Conservation (phyloP, 2,113 vertebrate genomes). For the Xenopus laevis region DNA sequence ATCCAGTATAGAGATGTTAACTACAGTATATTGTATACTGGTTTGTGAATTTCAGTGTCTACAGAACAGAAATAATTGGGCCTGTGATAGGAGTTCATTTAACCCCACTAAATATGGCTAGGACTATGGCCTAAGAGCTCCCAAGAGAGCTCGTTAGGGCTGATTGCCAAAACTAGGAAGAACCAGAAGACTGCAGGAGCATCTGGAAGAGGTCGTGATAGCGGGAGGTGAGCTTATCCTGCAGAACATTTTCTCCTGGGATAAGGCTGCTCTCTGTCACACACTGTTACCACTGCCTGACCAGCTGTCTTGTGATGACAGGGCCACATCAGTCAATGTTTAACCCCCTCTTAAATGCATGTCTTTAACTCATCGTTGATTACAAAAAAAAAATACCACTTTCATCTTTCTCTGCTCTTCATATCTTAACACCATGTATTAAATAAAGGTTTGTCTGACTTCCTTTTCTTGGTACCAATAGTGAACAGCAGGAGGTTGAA, state of each 20-base stretch:
- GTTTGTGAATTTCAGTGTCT: conserved; percentile 15
- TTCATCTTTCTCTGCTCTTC: no score
- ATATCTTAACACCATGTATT: no score
- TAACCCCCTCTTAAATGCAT: conserved; percentile 8
- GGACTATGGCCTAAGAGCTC: conserved; percentile 87
- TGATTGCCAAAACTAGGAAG: conserved; percentile 94
- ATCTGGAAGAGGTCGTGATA: conserved; percentile 79
- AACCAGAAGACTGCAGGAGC: conserved; percentile 96
- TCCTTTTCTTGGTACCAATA: no score
- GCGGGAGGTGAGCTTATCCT: conserved; percentile 79
- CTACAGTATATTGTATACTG: background rate
- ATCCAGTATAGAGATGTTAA: background rate
- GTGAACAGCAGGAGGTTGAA: no score
- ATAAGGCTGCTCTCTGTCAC: conserved; percentile 86
- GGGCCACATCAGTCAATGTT: conserved; percentile 45
- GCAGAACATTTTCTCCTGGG: conserved; percentile 79
- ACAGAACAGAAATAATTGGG: conserved; percentile 38
- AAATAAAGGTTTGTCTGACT: no score
- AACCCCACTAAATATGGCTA: conserved; percentile 93
- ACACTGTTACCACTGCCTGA: conserved; percentile 92
- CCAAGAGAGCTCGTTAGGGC: conserved; percentile 98
- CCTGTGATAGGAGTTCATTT: conserved; percentile 67
- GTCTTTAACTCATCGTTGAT: no score
- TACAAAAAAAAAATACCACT: no score
- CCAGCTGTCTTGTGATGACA: conserved; percentile 57